A percentile compares a stretch with the other conserved stretches of the same genome.
phyloP scores from a whole-genome alignment of 2,797 vertebrate genomes.

The Hylomyscus alleni region DNA sequence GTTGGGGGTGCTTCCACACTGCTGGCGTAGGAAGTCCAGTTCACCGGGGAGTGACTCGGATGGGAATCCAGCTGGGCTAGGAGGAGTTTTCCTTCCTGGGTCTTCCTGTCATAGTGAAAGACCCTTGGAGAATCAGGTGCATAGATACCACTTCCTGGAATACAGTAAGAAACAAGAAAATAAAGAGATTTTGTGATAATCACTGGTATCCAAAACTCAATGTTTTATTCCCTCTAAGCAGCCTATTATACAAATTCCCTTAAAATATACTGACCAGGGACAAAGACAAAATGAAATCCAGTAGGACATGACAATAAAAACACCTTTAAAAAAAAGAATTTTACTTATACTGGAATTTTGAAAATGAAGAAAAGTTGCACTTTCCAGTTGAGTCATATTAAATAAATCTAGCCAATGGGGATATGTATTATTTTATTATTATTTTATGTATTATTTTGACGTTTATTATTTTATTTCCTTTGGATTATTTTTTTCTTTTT shows the following conservation, averaged over 20 bases:
- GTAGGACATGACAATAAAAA: not conserved
- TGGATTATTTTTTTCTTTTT: not conserved
- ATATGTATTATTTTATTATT: not conserved
- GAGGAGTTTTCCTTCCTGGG: conserved; percentile 70
- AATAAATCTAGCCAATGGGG: conserved; percentile 15
- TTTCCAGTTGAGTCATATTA: conserved; percentile 48
- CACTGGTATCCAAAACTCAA: not conserved
- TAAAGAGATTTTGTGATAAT: not conserved
- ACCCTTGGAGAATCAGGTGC: conserved; percentile 72
- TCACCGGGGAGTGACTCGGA: not conserved
- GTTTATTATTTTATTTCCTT: not conserved
- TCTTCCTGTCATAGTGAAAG: conserved; percentile 82
- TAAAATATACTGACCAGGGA: not conserved
- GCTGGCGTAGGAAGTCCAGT: conserved; percentile 77
- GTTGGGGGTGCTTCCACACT: not conserved
- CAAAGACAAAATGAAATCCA: conserved; percentile 34
- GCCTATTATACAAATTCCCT: not conserved
- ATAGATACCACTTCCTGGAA: conserved; percentile 84
- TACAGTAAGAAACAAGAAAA: not conserved
- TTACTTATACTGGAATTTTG: not conserved
- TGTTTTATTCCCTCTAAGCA: not conserved
- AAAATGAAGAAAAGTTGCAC: not conserved
- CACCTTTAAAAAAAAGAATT: not conserved
- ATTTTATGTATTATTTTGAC: not conserved
- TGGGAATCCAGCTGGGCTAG: conserved; percentile 58